phyloP scores from a whole-genome alignment of 2,113 vertebrate genomes.

The Ariopsis seemanni region DNA sequence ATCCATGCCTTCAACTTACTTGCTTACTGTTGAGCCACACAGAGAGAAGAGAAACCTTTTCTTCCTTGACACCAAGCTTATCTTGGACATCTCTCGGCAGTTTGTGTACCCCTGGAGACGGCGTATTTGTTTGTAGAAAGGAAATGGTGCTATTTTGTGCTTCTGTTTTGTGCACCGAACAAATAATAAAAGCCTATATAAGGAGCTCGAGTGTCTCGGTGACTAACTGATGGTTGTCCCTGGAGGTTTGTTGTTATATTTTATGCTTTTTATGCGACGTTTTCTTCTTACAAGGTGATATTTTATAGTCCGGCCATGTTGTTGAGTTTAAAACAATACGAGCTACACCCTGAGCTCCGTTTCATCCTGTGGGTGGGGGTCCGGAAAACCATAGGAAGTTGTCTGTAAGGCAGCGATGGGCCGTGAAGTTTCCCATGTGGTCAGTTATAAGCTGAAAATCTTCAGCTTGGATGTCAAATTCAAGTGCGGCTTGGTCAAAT shows the following conservation, averaged over 20 bases:
- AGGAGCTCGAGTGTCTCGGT: background rate
- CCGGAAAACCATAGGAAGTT: conserved; percentile 70
- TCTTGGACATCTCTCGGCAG: conserved; percentile 27
- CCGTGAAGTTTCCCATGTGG: conserved; percentile 69
- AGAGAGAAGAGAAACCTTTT: background rate
- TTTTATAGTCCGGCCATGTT: conserved; percentile 37
- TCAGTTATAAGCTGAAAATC: conserved; percentile 60
- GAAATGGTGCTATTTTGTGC: conserved; percentile 13
- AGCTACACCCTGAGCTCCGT: conserved; percentile 53
- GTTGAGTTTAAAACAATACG: conserved; percentile 66
- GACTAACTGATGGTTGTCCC: conserved; percentile 16
- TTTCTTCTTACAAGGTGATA: conserved; percentile 5
- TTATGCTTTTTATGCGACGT: background rate
- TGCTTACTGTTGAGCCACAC: background rate
- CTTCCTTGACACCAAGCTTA: background rate
- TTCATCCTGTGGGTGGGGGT: conserved; percentile 72
- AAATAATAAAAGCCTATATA: background rate
- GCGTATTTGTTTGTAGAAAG: conserved; percentile 15
- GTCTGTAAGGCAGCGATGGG: conserved; percentile 63
- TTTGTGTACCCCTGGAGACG: conserved; percentile 25
- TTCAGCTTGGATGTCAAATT: background rate
- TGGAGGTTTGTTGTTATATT: conserved; percentile 16
- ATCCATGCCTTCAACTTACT: background rate
- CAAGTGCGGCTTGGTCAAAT: background rate
- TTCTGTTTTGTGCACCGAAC: conserved; percentile 6